Evolutionary conservation across 1,140 invertebrate genomes (phyloP).

Genomic region (Formica selysi): DNA sequence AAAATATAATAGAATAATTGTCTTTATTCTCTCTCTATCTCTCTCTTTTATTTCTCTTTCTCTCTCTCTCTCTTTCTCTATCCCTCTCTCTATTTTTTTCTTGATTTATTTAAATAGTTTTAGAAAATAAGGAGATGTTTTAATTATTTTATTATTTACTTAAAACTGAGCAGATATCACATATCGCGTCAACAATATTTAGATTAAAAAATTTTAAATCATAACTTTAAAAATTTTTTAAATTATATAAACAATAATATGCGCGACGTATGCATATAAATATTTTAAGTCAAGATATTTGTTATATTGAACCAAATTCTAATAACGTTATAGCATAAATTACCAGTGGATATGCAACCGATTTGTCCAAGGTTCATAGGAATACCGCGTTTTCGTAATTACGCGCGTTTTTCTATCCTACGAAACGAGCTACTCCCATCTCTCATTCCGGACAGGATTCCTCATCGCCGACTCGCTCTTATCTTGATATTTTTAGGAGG

Average conservation of each 20-base stretch:
- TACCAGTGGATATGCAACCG: not conserved
- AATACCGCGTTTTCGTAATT: constrained; percentile 60
- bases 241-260: not conserved
- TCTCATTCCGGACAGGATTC: constrained; percentile 51
- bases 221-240: no score
- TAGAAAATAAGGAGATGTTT: not conserved
- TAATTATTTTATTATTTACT: not conserved
- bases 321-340: constrained; percentile 3
- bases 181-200: not conserved
- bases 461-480: constrained; percentile 69
- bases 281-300: not conserved
- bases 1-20: constrained; percentile 1
- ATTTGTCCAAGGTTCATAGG: constrained; percentile 34
- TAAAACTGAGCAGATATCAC: not conserved
- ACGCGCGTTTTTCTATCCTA: constrained; percentile 50
- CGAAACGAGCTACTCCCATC: constrained; percentile 48
- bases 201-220: not conserved
- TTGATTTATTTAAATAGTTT: not conserved
- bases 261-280: not conserved
- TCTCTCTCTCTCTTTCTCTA: no score
- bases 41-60: no score
- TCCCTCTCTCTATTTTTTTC: no score
- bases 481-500: constrained; percentile 81
- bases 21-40: not conserved
- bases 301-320: not conserved